phyloP scores from a whole-genome alignment of 2,797 vertebrate genomes.

The Melanotaenia parkinsoni region DNA sequence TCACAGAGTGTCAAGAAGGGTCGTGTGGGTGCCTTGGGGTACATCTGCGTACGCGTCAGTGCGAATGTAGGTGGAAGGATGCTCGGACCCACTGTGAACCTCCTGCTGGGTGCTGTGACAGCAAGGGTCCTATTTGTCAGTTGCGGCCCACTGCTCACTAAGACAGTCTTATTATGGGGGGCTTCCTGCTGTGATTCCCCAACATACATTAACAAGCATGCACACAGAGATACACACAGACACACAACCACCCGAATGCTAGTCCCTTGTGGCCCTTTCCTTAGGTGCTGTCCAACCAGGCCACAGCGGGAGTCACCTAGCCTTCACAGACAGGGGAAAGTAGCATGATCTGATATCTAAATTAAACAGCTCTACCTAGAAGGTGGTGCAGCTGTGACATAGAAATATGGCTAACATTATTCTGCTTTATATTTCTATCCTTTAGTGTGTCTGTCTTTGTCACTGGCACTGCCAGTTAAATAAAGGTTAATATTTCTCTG shows the following conservation, averaged over 20 bases:
- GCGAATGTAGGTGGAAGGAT: constrained; percentile 42
- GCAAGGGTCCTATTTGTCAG: constrained; percentile 78
- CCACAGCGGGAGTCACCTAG: constrained; percentile 68
- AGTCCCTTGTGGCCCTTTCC: constrained; percentile 63
- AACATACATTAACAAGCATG: constrained; percentile 59
- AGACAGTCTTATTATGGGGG: constrained; percentile 80
- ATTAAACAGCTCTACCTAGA: constrained; percentile 54
- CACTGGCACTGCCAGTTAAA: constrained; percentile 35
- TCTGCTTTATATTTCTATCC: constrained; percentile 19
- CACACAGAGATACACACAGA: constrained; percentile 39
- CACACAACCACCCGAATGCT: constrained; percentile 40
- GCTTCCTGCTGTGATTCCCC: constrained; percentile 67
- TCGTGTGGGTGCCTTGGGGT: constrained; percentile 55
- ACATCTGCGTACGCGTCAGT: constrained; percentile 50
- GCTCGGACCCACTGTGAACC: constrained; percentile 59
- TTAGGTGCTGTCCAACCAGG: constrained; percentile 70
- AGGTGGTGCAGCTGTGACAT: constrained; percentile 25
- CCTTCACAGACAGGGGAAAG: constrained; percentile 67
- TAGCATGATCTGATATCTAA: constrained; percentile 71
- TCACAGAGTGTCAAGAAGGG: constrained; percentile 58
- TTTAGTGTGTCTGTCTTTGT: constrained; percentile 32
- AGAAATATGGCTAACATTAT: constrained; percentile 17
- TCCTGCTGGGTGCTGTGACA: constrained; percentile 73
- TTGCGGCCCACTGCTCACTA: constrained; percentile 77
- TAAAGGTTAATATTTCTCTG: constrained; percentile 50